Base-by-base conservation (phyloP, 2,113 vertebrate genomes). In the Hemicordylus capensis region DNA sequence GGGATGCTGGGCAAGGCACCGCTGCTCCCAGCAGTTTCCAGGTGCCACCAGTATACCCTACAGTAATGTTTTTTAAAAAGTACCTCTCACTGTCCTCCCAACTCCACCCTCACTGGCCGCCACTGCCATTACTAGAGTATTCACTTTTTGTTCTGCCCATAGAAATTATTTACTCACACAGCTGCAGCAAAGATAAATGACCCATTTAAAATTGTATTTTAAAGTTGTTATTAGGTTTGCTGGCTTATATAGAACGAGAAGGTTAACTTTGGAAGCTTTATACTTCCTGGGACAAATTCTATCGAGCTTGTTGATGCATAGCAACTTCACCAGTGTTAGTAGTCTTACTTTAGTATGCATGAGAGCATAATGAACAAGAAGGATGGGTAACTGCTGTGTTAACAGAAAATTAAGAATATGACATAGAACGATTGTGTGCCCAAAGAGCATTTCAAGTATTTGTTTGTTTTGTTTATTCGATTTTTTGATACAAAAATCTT, bases 71-170 rank as follows among this genome's bases (percentile, higher is more conserved):
- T n/a, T n/a, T n/a, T n/a, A n/a, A n/a, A n/a, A n/a, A n/a, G n/a
- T n/a, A n/a, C n/a, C n/a, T n/a, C n/a, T n/a, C n/a, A n/a, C n/a
- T n/a, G n/a, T n/a, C n/a, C n/a, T n/a, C n/a, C n/a, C n/a, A n/a
- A n/a, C n/a, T n/a, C n/a, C n/a, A n/a, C n/a, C n/a, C n/a, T n/a
- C n/a, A n/a, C n/a, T n/a, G n/a, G n/a, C n/a, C n/a, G n/a, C n/a
- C n/a, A n/a, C n/a, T n/a, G n/a, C n/a, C n/a, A n/a, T n/a, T n/a
- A 11, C 83, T 87, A 51, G 46, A 39, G 86, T 77, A 86, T 80
- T 1, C 63, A 24, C 4, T 81, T 3, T 51, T 81, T 5, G 0
- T 31, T 74, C 9, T 64, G 80, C 51, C 56, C 28, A 1, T 66
- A 3, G 56, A 75, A 75, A 10, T 34, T 39, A 20, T 76, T 88